Conservation (phyloP, 2,113 vertebrate genomes). For the Sapayoa aenigma region DNA sequence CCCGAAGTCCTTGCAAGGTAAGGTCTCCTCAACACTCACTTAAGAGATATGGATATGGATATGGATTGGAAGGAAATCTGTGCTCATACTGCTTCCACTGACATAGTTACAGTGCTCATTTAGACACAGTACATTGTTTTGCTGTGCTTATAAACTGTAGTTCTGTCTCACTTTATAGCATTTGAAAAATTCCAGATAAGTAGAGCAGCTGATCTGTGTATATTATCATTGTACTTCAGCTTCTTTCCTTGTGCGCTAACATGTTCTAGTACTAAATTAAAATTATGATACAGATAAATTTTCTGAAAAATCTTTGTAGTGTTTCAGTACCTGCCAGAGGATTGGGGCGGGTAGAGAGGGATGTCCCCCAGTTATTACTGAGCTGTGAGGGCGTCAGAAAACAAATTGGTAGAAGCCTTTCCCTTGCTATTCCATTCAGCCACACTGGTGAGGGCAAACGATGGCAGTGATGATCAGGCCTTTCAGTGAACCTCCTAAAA, state of each 20-base stretch:
- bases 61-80: background rate
- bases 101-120: background rate
- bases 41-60: no score
- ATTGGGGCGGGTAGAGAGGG: background rate
- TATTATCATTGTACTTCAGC: background rate
- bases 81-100: background rate
- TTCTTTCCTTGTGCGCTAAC: background rate
- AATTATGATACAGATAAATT: background rate
- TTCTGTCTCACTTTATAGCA: background rate
- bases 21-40: background rate
- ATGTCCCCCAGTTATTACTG: background rate
- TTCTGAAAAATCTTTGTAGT: background rate
- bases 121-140: background rate
- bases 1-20: slow-evolving; percentile 79
- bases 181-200: background rate
- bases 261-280: background rate
- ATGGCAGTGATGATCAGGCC: background rate
- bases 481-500: background rate
- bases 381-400: background rate
- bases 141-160: background rate
- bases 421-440: background rate
- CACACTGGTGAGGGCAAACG: background rate
- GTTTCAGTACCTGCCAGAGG: background rate
- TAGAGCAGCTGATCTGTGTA: background rate
- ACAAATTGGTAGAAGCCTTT: background rate